These are phyloP conservation scores for Ochropleura plecta DNA, from an alignment of 2,888 invertebrate genomes.

Conservation along the genomic window DNA sequence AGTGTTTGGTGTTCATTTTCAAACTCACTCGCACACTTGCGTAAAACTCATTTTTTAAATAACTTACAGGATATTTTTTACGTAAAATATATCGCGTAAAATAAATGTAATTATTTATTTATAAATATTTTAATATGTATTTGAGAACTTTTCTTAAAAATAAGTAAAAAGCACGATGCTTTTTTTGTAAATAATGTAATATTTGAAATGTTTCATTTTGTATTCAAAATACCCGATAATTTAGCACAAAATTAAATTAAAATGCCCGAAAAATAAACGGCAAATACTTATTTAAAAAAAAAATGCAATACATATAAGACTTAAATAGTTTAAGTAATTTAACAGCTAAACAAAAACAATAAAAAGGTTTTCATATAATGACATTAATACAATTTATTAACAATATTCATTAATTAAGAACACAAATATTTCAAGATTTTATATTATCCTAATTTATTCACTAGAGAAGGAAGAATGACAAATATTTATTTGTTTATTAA, in stretches of 20 bases:
- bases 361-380: slow-evolving; percentile 3
- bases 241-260: background rate
- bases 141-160: slow-evolving; percentile 18
- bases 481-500: slow-evolving; percentile 9
- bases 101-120: background rate
- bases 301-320: background rate
- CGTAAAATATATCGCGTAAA: slow-evolving; percentile 8
- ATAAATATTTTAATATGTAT: slow-evolving; percentile 7
- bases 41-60: slow-evolving; percentile 17
- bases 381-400: slow-evolving; percentile 8
- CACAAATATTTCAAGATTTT: slow-evolving; percentile 31
- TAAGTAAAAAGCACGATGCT: background rate
- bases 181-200: slow-evolving; percentile 2
- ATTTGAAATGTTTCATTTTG: background rate
- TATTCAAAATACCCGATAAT: background rate
- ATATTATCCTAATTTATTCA: slow-evolving; percentile 35
- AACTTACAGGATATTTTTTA: slow-evolving; percentile 14
- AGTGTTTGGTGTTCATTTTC: slow-evolving; percentile 53
- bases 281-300: background rate
- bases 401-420: slow-evolving; percentile 25
- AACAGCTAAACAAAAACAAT: slow-evolving; percentile 15
- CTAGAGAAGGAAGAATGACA: slow-evolving; percentile 49
- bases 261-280: background rate
- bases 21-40: slow-evolving; percentile 46
- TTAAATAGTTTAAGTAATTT: background rate